These are phyloP conservation scores for Ornithorhynchus anatinus DNA, from an alignment of 2,113 vertebrate species.

Conservation along the genomic window DNA sequence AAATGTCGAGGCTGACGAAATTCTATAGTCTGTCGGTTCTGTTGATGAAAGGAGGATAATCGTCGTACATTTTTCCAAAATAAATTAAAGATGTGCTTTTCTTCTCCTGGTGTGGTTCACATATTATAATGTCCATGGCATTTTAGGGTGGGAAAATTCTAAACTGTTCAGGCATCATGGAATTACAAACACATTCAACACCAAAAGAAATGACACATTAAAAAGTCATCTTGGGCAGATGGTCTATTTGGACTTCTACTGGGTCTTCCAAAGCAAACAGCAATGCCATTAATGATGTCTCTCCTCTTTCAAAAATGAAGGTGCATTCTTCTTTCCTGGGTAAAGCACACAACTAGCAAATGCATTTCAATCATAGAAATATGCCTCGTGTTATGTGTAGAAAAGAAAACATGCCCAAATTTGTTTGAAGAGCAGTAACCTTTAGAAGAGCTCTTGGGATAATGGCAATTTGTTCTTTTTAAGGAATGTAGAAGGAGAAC, in stretches of 20 bases:
- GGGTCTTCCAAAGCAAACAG: background rate
- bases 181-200: background rate
- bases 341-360: background rate
- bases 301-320: background rate
- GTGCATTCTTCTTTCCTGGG: background rate
- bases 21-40: background rate
- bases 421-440: fast-evolving
- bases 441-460: too few species aligned
- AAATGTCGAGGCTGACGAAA: background rate
- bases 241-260: background rate
- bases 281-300: background rate
- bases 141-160: background rate
- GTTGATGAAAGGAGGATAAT: background rate
- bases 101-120: background rate
- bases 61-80: background rate
- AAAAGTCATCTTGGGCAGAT: background rate
- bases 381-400: background rate
- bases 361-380: background rate
- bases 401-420: background rate
- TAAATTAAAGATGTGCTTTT: background rate
- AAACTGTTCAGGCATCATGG: background rate
- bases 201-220: background rate
- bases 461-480: too few species aligned
- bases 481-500: too few species aligned
- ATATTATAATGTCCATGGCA: background rate